These are phyloP conservation scores for Carcharodon carcharias DNA, from an alignment of 2,797 vertebrate genomes.

Conservation along the genomic window DNA sequence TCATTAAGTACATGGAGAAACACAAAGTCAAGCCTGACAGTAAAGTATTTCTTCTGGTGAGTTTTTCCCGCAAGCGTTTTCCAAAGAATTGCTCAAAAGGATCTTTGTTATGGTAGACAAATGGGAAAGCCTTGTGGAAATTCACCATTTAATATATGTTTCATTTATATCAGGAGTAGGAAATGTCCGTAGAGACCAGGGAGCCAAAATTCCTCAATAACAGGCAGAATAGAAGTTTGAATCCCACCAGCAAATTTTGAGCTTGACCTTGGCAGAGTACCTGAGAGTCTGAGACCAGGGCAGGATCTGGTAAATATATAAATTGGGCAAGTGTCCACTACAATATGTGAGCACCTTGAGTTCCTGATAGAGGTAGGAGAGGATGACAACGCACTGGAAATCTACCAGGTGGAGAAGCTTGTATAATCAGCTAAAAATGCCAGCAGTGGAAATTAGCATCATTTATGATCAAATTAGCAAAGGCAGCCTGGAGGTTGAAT, in stretches of 20 bases:
- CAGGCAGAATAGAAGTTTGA: neutral
- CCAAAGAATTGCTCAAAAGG: neutral
- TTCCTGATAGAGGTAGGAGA: neutral
- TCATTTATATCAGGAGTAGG: neutral
- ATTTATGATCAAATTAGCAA: neutral
- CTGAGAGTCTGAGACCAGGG: neutral
- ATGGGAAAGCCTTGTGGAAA: neutral
- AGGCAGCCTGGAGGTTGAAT: too few relatives aligned
- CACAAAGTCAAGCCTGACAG: conserved; percentile 98
- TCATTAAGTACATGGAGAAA: conserved; percentile 99
- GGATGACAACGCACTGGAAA: neutral
- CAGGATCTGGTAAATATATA: neutral
- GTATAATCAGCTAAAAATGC: neutral
- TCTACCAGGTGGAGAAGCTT: neutral
- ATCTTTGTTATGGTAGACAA: neutral
- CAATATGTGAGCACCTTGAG: neutral
- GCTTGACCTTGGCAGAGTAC: neutral
- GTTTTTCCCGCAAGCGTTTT: conserved; percentile 45
- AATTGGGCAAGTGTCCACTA: neutral
- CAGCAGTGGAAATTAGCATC: neutral
- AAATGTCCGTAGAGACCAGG: neutral
- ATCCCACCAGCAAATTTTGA: neutral
- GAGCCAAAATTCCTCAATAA: neutral
- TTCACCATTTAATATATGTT: neutral
- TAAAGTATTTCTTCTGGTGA: conserved; percentile 92